Evolutionary conservation across 2,797 vertebrate genomes (phyloP).

Genomic region (Oreonectes daqikongensis): DNA sequence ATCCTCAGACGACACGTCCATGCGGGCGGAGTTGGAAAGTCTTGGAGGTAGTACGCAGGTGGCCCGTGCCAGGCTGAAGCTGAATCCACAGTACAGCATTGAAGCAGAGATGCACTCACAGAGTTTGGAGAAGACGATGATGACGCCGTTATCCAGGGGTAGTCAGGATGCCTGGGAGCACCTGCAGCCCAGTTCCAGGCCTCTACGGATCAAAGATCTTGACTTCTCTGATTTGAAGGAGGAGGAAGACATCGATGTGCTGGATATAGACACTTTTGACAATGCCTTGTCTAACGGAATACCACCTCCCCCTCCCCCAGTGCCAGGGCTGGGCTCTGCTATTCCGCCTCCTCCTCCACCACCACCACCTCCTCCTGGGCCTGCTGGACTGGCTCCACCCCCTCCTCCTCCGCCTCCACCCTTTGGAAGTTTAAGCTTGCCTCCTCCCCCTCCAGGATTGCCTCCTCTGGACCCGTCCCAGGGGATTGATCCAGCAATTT

Average conservation of each 20-base stretch:
- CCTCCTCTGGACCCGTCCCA: constrained; percentile 52
- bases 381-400: constrained; percentile 28
- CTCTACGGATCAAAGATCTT: constrained; percentile 89
- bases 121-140: constrained; percentile 76
- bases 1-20: constrained; percentile 61
- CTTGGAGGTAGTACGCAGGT: constrained; percentile 66
- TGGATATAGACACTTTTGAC: constrained; percentile 77
- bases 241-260: constrained; percentile 89
- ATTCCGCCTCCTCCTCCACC: constrained; percentile 60
- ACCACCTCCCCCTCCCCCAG: constrained; percentile 48
- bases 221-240: constrained; percentile 96
- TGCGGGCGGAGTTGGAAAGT: constrained; percentile 70
- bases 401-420: constrained; percentile 65
- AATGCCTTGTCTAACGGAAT: constrained; percentile 55
- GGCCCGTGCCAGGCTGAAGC: constrained; percentile 64
- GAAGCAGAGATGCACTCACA: constrained; percentile 77
- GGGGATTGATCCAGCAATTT: constrained; percentile 11
- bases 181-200: constrained; percentile 68
- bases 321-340: constrained; percentile 38
- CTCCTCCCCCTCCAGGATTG: constrained; percentile 48
- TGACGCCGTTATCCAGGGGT: constrained; percentile 75
- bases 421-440: constrained; percentile 8
- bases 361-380: constrained; percentile 60
- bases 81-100: constrained; percentile 77
- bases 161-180: constrained; percentile 74